Base-by-base conservation (phyloP, 2,888 invertebrate species). In the Corythucha ciliata region DNA sequence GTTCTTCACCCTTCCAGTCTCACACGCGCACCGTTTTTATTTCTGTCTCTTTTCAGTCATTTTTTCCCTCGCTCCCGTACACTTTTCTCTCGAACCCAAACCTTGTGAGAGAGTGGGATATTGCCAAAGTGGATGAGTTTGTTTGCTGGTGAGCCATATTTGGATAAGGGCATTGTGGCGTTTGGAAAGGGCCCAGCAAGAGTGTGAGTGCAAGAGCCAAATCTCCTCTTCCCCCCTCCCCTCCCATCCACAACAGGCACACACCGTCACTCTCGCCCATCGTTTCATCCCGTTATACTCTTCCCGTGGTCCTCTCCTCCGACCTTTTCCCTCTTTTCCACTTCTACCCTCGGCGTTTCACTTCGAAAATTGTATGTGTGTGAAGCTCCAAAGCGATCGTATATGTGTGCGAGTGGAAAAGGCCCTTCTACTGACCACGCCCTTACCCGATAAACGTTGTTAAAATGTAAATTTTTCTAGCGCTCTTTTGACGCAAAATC, bases 401-500 rank as follows among this genome's bases (percentile, higher is more conserved):
- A 27, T 10, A 36, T 7, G 36, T 36, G 34, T 25, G 34, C 32
- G 32, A 27, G 32, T 20, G 22, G 45, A 22, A 29, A 29, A 49
- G 49, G 49, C 29, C 49, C 49, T 49, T 49, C 32, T 42, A 49
- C 49, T 42, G 49, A 42, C 49, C 49, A 49, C 49, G 49, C 49
- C 49, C 42, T 26, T 32, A 29, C 42, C 42, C 42, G 49, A 49
- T 32, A 49, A 49, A 49, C 41, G 49, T 42, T 49, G 49, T 49
- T 49, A 49, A 49, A 49, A 49, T 49, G 49, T 49, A 49, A 49
- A 49, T 49, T 49, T 49, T 49, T 49, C 49, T 49, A 49, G 49
- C 37, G 49, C 49, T 25, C 37, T 24, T 42, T 42, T 49, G 49
- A 49, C 49, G 49, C 49, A 49, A 49, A 49, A 49, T 49, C 49